Evolutionary conservation across 2,888 invertebrate genomes (phyloP), one percentile per base, ranked within the genome.

Genomic region (Eledone cirrhosa): DNA sequence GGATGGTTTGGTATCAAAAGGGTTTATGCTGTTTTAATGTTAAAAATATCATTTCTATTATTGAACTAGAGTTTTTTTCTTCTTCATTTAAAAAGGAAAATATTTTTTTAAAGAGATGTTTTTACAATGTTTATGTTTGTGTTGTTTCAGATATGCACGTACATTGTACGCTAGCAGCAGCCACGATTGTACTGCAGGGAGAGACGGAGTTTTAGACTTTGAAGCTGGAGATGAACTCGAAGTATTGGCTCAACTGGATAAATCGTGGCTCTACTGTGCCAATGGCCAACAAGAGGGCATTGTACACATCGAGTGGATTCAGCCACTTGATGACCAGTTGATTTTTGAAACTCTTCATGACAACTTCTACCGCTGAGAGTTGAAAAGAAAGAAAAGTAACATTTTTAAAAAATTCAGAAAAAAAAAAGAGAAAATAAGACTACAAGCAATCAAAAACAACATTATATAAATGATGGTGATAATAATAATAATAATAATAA

Each of bases 171-270:
- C 81, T 16, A 81, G 80, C 76, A 81, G 83, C 19, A 75, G 80
- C 0, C 77, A 79, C 5, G 82, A 81, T 29, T 53, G 79, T n/a
- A 80, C 80, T 74, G 79, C 80, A 53, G 41, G 41, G 22, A 47
- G 22, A 31, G 78, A 27, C 27, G 59, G 74, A 13, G 33, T 69
- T 48, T 72, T 84, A 48, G 75, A 80, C 31, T 84, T 82, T 77
- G 80, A 79, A n/a, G 69, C 59, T 5, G 83, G 83, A 1, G 84
- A 84, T 22, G 81, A 82, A 74, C 82, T 83, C 33, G 84, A 85
- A 80, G 85, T 86, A 19, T 77, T 85, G 76, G 84, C 85, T 19
- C 83, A 85, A 78, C 81, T 86, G 0, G 84, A 86, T 80, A 79
- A 81, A 24, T 82, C 83, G 76, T 85, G 84, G 81, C 80, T 86